Percentiles rank a stretch among this genome's conserved stretches.
These are phyloP conservation scores for Chrysochloris asiatica DNA, from an alignment of 2,113 vertebrate species.

Conservation along the genomic window DNA sequence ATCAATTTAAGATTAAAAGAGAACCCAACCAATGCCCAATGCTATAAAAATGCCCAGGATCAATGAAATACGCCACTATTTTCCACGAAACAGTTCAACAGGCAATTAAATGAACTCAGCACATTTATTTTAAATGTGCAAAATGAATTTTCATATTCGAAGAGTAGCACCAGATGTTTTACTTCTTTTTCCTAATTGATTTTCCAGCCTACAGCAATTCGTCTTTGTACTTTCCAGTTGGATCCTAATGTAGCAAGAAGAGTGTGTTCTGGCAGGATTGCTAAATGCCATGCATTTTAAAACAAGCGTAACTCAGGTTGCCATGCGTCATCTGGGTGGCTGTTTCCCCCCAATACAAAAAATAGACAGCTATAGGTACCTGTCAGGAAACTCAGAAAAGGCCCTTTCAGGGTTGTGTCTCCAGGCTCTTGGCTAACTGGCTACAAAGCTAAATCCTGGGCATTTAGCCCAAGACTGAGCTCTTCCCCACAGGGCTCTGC, in stretches of 20 bases:
- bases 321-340: constrained; percentile 18
- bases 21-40: constrained; percentile 24
- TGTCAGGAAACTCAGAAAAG: constrained; percentile 29
- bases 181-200: constrained; percentile 76
- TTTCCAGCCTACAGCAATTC: constrained; percentile 75
- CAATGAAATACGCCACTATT: constrained; percentile 36
- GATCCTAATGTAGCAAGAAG: constrained; percentile 58
- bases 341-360: constrained; percentile 17
- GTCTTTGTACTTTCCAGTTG: constrained; percentile 67
- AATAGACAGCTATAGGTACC: constrained; percentile 18
- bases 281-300: constrained; percentile 64
- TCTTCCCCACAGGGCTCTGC: constrained; percentile 17
- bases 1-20: constrained; percentile 55
- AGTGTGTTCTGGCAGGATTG: constrained; percentile 59
- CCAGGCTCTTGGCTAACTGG: constrained; percentile 19
- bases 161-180: constrained; percentile 78
- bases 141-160: constrained; percentile 76
- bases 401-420: constrained; percentile 6
- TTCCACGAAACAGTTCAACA: constrained; percentile 50
- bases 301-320: constrained; percentile 12
- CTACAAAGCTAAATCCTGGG: constrained; percentile 55
- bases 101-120: constrained; percentile 68
- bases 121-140: constrained; percentile 75
- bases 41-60: constrained; percentile 57
- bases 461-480: constrained; percentile 52